Base-by-base conservation (phyloP, 1,140 invertebrate genomes). In the Vanessa atalanta region DNA sequence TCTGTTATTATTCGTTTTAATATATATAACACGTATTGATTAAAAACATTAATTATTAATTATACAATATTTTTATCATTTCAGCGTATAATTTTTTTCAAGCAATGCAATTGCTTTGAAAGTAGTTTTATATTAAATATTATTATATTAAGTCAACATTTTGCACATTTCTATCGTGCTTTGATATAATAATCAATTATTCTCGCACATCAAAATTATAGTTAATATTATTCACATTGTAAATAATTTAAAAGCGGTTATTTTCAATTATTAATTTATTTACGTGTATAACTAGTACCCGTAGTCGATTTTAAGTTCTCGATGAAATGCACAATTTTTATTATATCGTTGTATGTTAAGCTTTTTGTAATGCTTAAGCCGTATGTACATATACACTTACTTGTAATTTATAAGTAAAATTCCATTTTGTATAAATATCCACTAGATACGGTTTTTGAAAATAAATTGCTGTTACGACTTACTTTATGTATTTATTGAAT, bases 391-490 rank as follows among this genome's bases (percentile, higher is more conserved):
- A 60, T 68, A 57, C 68, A 55, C 51, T 16, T 70, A 75, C 37
- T n/a, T 26, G 12, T 72, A 67, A 65, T 64, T 69, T 20, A 15
- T 65, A 66, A 61, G 48, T 70, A 26, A 75, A 77, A 76, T 65
- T 79, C 68, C 48, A 86, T 86, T 85, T 89, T 87, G 81, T 85
- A 87, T 82, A 61, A 85, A 78, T 80, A 69, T 70, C 60, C 66
- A 70, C 48, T 65, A 69, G 15, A 77, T 77, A 77, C 55, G 47
- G 37, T 64, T 72, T 82, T 84, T 69, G 70, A 75, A 63, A 81
- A 83, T 82, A 81, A 82, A 87, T 87, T 84, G 83, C 88, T 87
- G 89, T 89, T 91, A 84, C 82, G 84, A 61, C 57, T 60, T 60
- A 60, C 23, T 61, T 88, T 84, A 83, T 86, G 83, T 89, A 84